These are phyloP conservation scores for Torymus texanus DNA, from an alignment of 2,888 invertebrate genomes.

Conservation along the genomic window DNA sequence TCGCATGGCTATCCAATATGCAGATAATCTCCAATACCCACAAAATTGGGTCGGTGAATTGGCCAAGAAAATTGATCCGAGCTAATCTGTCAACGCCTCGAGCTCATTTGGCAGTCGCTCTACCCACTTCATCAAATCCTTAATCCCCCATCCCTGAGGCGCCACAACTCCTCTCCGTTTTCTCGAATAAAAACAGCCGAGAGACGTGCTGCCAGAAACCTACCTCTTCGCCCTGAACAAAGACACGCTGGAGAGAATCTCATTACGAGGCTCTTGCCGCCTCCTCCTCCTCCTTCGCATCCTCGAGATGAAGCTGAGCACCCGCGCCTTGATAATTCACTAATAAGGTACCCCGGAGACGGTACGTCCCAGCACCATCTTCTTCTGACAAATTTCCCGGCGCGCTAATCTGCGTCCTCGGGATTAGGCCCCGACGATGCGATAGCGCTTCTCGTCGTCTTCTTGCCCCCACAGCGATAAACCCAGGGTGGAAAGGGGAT, in stretches of 20 bases:
- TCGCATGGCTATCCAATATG: too few species aligned
- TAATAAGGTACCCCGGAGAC: conserved; percentile 59
- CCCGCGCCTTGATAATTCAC: conserved; percentile 57
- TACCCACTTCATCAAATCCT: too few species aligned
- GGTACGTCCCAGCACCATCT: conserved; percentile 4
- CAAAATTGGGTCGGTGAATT: too few species aligned
- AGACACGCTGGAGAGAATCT: conserved; percentile 34
- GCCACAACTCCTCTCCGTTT: background rate
- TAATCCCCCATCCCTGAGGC: background rate
- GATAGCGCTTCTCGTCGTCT: background rate
- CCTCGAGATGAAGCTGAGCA: background rate
- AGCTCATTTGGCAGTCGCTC: too few species aligned
- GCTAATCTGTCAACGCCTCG: too few species aligned
- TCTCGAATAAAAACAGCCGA: too few species aligned
- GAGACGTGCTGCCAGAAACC: too few species aligned
- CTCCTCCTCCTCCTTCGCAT: too few species aligned
- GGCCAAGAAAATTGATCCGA: too few species aligned
- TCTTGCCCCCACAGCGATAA: conserved; percentile 30
- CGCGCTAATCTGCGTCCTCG: conserved; percentile 2
- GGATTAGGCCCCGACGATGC: too few species aligned
- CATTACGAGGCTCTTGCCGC: conserved; percentile 37
- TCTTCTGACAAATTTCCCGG: conserved; percentile 49
- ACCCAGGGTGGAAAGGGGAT: conserved; percentile 10
- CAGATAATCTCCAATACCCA: too few species aligned
- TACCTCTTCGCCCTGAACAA: too few species aligned